These are phyloP conservation scores for Coryphaenoides rupestris DNA, from an alignment of 2,113 vertebrate species.

Conservation along the genomic window DNA sequence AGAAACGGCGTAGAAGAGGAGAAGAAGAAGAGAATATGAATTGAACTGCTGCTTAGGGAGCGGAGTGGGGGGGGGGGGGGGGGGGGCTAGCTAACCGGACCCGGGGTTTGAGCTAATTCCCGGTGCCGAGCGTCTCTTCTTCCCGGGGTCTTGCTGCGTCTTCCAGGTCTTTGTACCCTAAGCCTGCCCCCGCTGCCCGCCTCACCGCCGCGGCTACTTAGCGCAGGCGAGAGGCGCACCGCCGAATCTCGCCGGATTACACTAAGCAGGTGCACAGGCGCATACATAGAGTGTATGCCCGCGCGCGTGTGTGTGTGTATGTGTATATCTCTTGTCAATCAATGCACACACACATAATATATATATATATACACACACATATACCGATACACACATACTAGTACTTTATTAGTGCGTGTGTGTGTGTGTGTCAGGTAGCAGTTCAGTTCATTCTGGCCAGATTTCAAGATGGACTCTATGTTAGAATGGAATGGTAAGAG, in stretches of 20 bases:
- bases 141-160: constrained; percentile 63
- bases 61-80: no score
- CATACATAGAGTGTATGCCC: constrained; percentile 12
- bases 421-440: background rate
- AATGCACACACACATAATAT: background rate
- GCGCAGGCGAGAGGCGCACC: constrained; percentile 58
- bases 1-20: no score
- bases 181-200: constrained; percentile 38
- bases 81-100: no score
- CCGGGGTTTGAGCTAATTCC: constrained; percentile 59
- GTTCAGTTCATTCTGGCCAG: constrained; percentile 44
- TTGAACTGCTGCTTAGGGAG: background rate
- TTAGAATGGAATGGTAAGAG: constrained; percentile 71
- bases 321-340: background rate
- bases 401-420: background rate
- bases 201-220: constrained; percentile 53
- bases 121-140: constrained; percentile 55
- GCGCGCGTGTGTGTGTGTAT: constrained; percentile 14
- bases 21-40: no score
- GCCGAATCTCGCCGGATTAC: constrained; percentile 65
- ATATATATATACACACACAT: background rate
- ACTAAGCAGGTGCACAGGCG: constrained; percentile 6
- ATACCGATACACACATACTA: no score
- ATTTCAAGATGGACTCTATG: constrained; percentile 68
- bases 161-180: constrained; percentile 32